Conservation (phyloP, 2,797 vertebrate species). For the Melopsittacus undulatus region DNA sequence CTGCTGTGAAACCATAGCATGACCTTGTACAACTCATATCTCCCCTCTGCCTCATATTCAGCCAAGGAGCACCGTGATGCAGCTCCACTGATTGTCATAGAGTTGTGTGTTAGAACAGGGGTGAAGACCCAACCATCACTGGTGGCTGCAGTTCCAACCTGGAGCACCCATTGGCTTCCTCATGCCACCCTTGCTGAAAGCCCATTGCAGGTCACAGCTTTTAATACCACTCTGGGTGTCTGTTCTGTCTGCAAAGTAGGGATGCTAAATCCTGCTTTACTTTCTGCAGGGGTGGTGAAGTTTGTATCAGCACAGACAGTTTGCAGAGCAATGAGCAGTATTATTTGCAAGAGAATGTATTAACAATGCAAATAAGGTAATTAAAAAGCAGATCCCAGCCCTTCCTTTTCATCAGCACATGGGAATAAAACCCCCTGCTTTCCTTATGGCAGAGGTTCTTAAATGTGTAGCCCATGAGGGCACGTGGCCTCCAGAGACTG, state of each 20-base stretch:
- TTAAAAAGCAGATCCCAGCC: neutral
- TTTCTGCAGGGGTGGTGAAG: neutral
- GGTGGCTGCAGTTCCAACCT: neutral
- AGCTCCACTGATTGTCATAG: fast-evolving
- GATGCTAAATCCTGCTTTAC: neutral
- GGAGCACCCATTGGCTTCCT: neutral
- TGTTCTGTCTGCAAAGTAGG: neutral
- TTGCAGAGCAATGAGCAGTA: neutral
- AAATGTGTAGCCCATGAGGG: neutral
- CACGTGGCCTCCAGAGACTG: neutral
- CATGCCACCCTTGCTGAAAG: neutral
- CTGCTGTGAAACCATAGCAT: neutral
- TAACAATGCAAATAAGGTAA: neutral
- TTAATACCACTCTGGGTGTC: neutral
- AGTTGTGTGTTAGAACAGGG: fast-evolving
- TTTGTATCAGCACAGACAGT: neutral
- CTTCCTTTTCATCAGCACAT: neutral
- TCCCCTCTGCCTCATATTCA: neutral
- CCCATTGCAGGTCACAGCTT: neutral
- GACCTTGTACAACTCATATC: neutral
- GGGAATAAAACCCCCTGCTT: neutral
- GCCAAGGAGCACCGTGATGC: neutral
- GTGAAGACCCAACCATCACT: neutral
- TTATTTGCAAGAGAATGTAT: neutral
- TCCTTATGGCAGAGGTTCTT: neutral